These are phyloP conservation scores for Trachelipus rathkii DNA, from an alignment of 1,140 invertebrate species.

Conservation along the genomic window DNA sequence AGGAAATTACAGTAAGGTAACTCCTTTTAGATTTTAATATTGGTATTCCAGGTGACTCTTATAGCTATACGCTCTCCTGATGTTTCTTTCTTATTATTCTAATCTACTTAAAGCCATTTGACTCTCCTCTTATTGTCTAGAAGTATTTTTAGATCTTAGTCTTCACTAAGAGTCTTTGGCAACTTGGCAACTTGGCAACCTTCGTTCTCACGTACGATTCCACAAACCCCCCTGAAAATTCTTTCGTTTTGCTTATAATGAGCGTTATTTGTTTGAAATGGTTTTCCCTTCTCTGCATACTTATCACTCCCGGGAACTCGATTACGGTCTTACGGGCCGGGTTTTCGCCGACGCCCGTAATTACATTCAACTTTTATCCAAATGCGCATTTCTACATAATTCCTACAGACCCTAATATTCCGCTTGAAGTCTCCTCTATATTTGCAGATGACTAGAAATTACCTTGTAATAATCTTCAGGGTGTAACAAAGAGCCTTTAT, in stretches of 20 bases:
- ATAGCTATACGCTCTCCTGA: too few relatives aligned
- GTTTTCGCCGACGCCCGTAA: background rate
- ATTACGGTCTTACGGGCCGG: background rate
- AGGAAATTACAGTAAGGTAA: too few relatives aligned
- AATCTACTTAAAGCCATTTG: background rate
- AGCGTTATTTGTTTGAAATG: conserved; percentile 5
- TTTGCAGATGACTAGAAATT: conserved; percentile 2
- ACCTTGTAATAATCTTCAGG: background rate
- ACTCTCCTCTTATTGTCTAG: background rate
- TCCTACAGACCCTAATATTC: conserved; percentile 12
- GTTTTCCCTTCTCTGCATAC: background rate
- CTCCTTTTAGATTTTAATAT: too few relatives aligned
- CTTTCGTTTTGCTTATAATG: background rate
- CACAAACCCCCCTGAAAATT: too few relatives aligned
- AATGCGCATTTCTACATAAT: conserved; percentile 9
- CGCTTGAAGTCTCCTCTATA: background rate
- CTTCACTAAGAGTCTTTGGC: too few relatives aligned
- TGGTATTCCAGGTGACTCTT: too few relatives aligned
- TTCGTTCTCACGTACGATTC: too few relatives aligned
- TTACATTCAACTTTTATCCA: conserved; percentile 8
- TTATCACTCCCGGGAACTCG: background rate
- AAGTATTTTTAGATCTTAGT: too few relatives aligned
- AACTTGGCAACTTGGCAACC: too few relatives aligned
- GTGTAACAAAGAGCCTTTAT: background rate
- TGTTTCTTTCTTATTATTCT: background rate